Conservation (phyloP, 2,113 vertebrate species). For the Pollachius pollachius region DNA sequence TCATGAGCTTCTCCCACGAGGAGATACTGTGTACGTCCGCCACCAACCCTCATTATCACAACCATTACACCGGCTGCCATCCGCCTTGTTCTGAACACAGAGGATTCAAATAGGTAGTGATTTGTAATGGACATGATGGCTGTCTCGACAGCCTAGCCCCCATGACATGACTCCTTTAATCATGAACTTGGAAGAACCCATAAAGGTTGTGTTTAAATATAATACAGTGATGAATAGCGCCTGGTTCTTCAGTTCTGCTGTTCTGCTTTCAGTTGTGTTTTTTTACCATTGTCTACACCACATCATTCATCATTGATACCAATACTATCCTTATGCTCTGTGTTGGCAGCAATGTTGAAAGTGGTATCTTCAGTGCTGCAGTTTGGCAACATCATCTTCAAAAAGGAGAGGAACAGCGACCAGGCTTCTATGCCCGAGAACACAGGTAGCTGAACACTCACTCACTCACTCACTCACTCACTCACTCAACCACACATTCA, state of each 20-base stretch:
- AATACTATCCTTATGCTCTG: slow-evolving; percentile 17
- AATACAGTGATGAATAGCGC: too few relatives aligned
- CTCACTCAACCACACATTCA: neutral
- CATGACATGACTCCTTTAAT: neutral
- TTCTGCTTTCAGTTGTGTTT: too few relatives aligned
- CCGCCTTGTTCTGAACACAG: too few relatives aligned
- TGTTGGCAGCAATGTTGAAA: slow-evolving; percentile 88
- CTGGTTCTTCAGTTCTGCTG: too few relatives aligned
- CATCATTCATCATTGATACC: neutral
- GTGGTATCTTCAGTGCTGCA: slow-evolving; percentile 96
- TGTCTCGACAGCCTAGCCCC: neutral
- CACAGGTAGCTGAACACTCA: slow-evolving; percentile 75
- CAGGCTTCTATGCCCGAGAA: slow-evolving; percentile 99
- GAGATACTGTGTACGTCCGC: slow-evolving; percentile 86
- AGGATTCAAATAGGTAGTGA: too few relatives aligned
- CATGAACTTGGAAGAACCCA: neutral
- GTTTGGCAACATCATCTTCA: slow-evolving; percentile 95
- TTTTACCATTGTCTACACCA: too few relatives aligned
- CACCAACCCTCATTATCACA: neutral
- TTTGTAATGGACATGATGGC: too few relatives aligned
- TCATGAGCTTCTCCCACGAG: slow-evolving; percentile 97
- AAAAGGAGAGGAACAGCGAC: slow-evolving; percentile 96
- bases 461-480: neutral
- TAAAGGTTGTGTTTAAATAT: too few relatives aligned
- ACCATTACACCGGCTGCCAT: too few relatives aligned